Conservation (phyloP, 2,113 vertebrate species). For the Triplophysa siluroides region DNA sequence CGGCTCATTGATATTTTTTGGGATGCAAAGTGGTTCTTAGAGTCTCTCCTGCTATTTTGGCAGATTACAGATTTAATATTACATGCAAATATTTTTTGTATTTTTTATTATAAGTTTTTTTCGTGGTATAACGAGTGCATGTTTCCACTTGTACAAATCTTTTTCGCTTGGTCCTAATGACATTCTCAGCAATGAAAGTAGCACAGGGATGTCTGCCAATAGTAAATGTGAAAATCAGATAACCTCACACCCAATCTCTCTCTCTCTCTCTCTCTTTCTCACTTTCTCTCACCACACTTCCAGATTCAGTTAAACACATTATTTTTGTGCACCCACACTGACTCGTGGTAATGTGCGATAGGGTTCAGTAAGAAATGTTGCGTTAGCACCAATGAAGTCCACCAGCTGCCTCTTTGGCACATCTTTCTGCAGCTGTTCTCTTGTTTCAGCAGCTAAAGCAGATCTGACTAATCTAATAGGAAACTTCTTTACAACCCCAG, state of each 20-base stretch:
- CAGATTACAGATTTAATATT: not conserved
- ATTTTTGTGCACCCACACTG: slow-evolving; percentile 20
- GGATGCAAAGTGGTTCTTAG: not conserved
- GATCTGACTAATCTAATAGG: slow-evolving; percentile 1
- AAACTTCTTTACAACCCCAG: slow-evolving; percentile 8
- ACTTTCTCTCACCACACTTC: not conserved
- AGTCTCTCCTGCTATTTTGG: not conserved
- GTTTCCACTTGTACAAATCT: not conserved
- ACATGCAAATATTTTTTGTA: no score
- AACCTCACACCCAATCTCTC: not conserved
- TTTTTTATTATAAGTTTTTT: not conserved
- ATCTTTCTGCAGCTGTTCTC: slow-evolving; percentile 49
- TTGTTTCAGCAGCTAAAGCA: slow-evolving; percentile 1
- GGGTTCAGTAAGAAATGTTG: slow-evolving; percentile 31
- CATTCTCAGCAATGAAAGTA: slow-evolving; percentile 30
- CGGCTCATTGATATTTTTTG: not conserved
- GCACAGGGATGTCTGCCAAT: slow-evolving; percentile 32
- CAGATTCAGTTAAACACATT: slow-evolving; percentile 12
- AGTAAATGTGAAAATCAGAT: slow-evolving; percentile 45
- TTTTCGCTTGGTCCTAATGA: slow-evolving; percentile 16
- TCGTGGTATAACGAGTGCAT: not conserved
- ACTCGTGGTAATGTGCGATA: slow-evolving; percentile 38
- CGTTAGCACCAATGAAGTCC: slow-evolving; percentile 41
- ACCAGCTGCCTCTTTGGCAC: slow-evolving; percentile 51
- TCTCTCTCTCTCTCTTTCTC: slow-evolving; percentile 26